These are phyloP conservation scores for Drosophila ohnishii DNA, from an alignment of 1,140 invertebrate genomes.

Conservation along the genomic window DNA sequence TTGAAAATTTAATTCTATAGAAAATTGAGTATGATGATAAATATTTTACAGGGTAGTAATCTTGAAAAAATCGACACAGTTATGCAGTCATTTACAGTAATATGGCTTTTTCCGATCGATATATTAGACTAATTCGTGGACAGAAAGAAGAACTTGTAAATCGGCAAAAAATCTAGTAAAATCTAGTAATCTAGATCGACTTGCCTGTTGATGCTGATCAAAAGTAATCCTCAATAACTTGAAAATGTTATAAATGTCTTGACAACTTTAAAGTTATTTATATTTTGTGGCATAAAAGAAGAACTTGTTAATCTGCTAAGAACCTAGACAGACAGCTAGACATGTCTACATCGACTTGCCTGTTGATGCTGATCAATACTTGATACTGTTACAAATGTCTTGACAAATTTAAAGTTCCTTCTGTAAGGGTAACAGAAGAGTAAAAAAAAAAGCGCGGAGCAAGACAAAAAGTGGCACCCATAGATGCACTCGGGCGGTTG, in stretches of 20 bases:
- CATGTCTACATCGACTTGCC: not conserved
- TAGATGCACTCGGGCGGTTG: slow-evolving; percentile 66
- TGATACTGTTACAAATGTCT: not conserved
- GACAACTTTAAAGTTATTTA: not conserved
- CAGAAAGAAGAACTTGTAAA: not conserved
- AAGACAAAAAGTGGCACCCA: slow-evolving; percentile 73
- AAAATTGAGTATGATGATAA: too few species aligned
- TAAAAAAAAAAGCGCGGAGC: slow-evolving; percentile 10
- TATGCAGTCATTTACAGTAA: not conserved
- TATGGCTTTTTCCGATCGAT: too few species aligned
- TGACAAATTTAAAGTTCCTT: not conserved
- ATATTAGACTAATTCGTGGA: too few species aligned
- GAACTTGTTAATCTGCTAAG: too few species aligned
- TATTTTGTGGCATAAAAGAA: too few species aligned
- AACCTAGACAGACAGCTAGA: not conserved
- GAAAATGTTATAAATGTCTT: not conserved
- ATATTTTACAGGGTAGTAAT: not conserved
- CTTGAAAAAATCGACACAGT: not conserved
- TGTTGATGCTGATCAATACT: not conserved
- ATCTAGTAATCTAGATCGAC: not conserved
- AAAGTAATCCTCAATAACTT: too few species aligned
- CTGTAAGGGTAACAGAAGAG: not conserved
- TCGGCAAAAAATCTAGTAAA: not conserved
- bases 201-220: not conserved
- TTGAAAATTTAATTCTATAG: too few species aligned